Evolutionary conservation across 2,888 invertebrate species (phyloP).

Genomic region (Apoderus coryli): DNA sequence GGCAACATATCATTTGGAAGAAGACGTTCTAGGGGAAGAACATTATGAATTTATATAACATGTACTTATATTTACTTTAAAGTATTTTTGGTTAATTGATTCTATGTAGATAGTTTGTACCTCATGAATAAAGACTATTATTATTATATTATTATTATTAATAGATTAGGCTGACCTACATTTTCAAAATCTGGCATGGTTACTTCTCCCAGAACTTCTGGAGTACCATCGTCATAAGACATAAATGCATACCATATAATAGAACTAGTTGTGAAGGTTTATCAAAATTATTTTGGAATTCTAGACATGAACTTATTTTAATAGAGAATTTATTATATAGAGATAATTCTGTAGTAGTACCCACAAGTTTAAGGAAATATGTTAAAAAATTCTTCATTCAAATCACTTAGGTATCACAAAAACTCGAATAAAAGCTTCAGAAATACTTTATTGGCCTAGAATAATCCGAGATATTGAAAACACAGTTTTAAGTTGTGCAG

Average conservation of each 20-base stretch:
- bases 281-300: slow-evolving; percentile 5
- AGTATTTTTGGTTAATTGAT: too few species aligned
- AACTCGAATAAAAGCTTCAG: background rate
- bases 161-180: too few species aligned
- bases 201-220: too few species aligned
- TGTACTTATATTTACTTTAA: too few species aligned
- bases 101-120: too few species aligned
- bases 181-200: too few species aligned
- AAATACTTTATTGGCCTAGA: slow-evolving; percentile 1
- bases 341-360: slow-evolving; percentile 3
- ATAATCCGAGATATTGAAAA: slow-evolving; percentile 17
- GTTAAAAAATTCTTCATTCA: background rate
- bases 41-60: too few species aligned
- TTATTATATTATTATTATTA: too few species aligned
- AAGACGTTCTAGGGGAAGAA: too few species aligned
- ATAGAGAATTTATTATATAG: slow-evolving; percentile 1
- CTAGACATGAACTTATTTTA: background rate
- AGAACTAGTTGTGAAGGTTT: slow-evolving; percentile 3
- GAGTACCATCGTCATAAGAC: too few species aligned
- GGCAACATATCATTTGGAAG: too few species aligned
- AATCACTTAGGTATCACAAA: slow-evolving; percentile 1
- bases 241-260: slow-evolving; percentile 3
- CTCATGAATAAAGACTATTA: too few species aligned
- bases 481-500: slow-evolving; percentile 11
- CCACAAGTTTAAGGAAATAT: slow-evolving; percentile 1